Conservation (phyloP, 2,888 invertebrate species). For the Boloria selene region DNA sequence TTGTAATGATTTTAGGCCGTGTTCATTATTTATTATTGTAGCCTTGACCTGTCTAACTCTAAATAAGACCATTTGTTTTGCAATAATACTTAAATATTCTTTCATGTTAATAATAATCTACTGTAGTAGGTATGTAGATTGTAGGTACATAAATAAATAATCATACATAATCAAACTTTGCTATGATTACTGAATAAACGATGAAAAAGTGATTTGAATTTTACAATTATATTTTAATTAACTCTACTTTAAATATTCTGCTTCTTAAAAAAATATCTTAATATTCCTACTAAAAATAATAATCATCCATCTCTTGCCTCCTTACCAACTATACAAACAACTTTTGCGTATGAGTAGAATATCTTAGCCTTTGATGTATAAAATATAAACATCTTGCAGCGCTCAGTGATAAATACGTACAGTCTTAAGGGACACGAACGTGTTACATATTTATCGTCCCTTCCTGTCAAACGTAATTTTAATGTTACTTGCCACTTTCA, state of each 20-base stretch:
- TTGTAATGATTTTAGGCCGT: too few species aligned
- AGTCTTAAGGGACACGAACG: constrained; percentile 5
- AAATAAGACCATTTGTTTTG: too few species aligned
- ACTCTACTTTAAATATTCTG: background rate
- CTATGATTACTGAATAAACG: too few species aligned
- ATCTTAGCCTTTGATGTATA: constrained; percentile 33
- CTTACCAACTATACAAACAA: constrained; percentile 24
- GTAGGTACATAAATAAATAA: too few species aligned
- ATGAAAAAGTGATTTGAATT: too few species aligned
- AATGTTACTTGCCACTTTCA: constrained; percentile 16
- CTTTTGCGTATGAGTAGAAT: constrained; percentile 26
- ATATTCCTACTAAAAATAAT: background rate
- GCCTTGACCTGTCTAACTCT: too few species aligned
- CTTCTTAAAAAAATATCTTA: background rate
- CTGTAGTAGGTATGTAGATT: too few species aligned
- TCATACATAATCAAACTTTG: too few species aligned
- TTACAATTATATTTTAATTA: background rate
- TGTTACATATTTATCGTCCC: constrained; percentile 18
- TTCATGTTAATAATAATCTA: too few species aligned
- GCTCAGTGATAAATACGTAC: constrained; percentile 17
- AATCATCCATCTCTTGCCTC: constrained; percentile 5
- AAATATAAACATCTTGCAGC: constrained; percentile 27
- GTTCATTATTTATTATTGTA: too few species aligned
- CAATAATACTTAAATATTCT: too few species aligned
- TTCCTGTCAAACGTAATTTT: constrained; percentile 13